These are phyloP conservation scores for Tamandua tetradactyla DNA, from an alignment of 2,797 vertebrate species.

Conservation along the genomic window DNA sequence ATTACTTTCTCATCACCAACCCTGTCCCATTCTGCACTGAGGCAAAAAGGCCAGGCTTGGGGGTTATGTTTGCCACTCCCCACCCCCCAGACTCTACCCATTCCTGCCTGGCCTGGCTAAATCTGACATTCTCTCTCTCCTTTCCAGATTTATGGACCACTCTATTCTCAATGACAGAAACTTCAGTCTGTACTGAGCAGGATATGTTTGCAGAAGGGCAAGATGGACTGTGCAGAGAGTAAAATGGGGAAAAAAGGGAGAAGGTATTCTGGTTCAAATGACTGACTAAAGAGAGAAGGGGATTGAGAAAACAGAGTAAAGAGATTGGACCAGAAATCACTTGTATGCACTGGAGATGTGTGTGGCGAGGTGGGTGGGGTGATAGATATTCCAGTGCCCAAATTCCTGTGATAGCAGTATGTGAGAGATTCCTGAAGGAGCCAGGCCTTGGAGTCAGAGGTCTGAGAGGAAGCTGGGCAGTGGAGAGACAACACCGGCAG, in stretches of 20 bases:
- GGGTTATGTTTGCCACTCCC: not conserved
- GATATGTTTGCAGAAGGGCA: not conserved
- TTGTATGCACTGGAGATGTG: not conserved
- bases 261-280: not conserved
- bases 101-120: not conserved
- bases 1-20: not conserved
- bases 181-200: constrained; percentile 84
- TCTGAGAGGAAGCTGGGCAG: not conserved
- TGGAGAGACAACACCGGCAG: not conserved
- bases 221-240: not conserved
- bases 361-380: not conserved
- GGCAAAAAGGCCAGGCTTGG: not conserved
- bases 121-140: constrained; percentile 37
- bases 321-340: not conserved
- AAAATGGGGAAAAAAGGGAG: not conserved
- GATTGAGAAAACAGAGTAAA: constrained; percentile 51
- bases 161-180: constrained; percentile 80
- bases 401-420: not conserved
- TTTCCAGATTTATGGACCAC: constrained; percentile 86
- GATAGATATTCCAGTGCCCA: not conserved
- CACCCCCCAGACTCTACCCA: not conserved
- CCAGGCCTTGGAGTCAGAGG: not conserved
- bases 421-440: not conserved
- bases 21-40: not conserved
- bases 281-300: not conserved